Evolutionary conservation across 2,888 invertebrate species (phyloP), one percentile per base, ranked within the genome.

Genomic region (Meganola albula): DNA sequence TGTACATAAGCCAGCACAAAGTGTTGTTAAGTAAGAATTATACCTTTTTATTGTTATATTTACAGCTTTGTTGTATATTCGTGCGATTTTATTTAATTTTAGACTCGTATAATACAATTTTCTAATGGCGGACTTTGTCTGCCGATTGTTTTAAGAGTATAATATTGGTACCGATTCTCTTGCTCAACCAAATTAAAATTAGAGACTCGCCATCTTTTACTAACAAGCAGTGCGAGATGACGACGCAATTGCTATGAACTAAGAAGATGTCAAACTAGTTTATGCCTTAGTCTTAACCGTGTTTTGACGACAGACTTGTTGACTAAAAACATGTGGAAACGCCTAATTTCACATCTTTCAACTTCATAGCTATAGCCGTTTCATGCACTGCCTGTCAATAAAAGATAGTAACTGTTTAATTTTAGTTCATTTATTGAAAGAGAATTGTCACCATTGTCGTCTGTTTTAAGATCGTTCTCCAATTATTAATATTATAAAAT

Each of bases 1-100:
- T 68, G 63, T 69, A 65, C 48, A 69, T 70, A 69, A 44, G 49
- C 49, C 70, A 69, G 72, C 76, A 76, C 76, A 69, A 68, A 74
- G 76, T 76, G 76, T 76, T 74, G 72, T 66, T 57, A 56, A 55
- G 55, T 53, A 42, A 50, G 38, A 44, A 43, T 49, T 31, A 46
- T 45, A 40, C 42, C 58, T 62, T 58, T 58, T 58, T 57, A 48
- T 49, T 61, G 48, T 63, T 59, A 43, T 40, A 44, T 36, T 48
- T 44, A 48, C 38, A 40, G 53, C 58, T 58, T 62, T 65, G 51
- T 67, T 72, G 64, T 72, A 65, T 62, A 69, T 57, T 63, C 58
- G 55, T 49, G 55, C 57, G 52, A 61, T 20, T 20, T 5, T 5
- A 5, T 20, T 5, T 20, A 20, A 16, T 16, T 5, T 6, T 16